Base-by-base conservation (phyloP, 2,888 invertebrate genomes). In the Agrochola macilenta region DNA sequence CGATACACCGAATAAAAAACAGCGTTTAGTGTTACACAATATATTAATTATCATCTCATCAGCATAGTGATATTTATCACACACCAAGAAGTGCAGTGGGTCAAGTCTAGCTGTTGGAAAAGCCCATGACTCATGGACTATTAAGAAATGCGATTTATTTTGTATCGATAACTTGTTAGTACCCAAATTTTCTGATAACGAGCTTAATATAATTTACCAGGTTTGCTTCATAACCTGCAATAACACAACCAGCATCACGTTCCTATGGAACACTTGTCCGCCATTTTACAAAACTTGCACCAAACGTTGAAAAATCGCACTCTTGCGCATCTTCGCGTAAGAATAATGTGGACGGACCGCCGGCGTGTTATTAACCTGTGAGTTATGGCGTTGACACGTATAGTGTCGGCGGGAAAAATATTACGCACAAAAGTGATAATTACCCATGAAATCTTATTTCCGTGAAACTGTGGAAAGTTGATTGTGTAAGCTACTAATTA, bases 371-470 rank as follows among this genome's bases (percentile, higher is more conserved):
- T 96, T 96, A 96, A 85, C 89, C 86, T 76, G 94, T 96, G 95
- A 96, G 93, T 95, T 95, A 96, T 95, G 93, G 94, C 94, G 94
- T 92, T 93, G 95, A 95, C 95, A 94, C 94, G 92, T 92, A 93
- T 90, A 92, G 93, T 92, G 92, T 92, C 90, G 91, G 89, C 90
- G 90, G 90, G 91, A 91, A 87, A 87, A 91, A 92, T 91, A 92
- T 91, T 91, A 93, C 91, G 88, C 90, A 91, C 93, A 92, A 92
- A 93, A 94, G 94, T 93, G 95, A 95, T 96, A 95, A 96, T 96
- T 95, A 94, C 90, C 92, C 93, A 94, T 91, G 94, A 95, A 95
- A 95, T 94, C 94, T 93, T 92, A 92, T 94, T 95, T 95, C 94
- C 93, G 85, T 91, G 94, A 93, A 95, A 90, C 88, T 82, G 89